Base-by-base conservation (phyloP, 2,888 invertebrate species). In the Abrostola tripartita region DNA sequence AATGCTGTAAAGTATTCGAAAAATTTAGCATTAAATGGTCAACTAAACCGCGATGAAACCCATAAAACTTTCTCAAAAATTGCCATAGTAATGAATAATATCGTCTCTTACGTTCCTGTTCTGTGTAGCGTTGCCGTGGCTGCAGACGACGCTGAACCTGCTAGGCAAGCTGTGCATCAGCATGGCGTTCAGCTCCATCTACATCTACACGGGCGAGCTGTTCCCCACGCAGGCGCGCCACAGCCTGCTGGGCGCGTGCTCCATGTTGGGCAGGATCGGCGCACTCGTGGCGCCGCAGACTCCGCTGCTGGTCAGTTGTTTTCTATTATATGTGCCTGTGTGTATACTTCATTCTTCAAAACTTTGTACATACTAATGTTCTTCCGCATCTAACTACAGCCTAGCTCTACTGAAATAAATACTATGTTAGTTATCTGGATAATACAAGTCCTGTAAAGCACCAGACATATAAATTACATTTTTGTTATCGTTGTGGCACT, bases 281-380 rank as follows among this genome's bases (percentile, higher is more conserved):
- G 96, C 96, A 5, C 95, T 96, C 81, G 85, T 96, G 37, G 96
- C 96, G 0, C 96, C 96, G 11, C 96, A 96, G 86, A 96, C 96
- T 11, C 96, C 96, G 0, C 87, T 96, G 52, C 81, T 96, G 93
- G 96, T 96, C 35, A 76, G 88, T 85, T 56, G 38, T 1, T 12
- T 6, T 40, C 14, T 7, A 24, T 55, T 6, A 10, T 36, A 36
- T 8, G 2, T n/a, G 11, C 10, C n/a, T n/a, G n/a, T n/a, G n/a
- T n/a, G n/a, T n/a, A n/a, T n/a, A n/a, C n/a, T 8, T n/a, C 11
- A 8, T 24, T 9, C 5, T 9, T 5, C 4, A 24, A 24, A 24
- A 24, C 4, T 24, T 1, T 24, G 24, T 24, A 4, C 24, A 24
- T 24, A 24, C 24, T 24, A 24, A 24, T 24, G 24, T 24, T 24